Percentiles rank a stretch among this genome's conserved stretches.
phyloP scores from a whole-genome alignment of 2,113 vertebrate genomes.

The Manacus vitellinus region DNA sequence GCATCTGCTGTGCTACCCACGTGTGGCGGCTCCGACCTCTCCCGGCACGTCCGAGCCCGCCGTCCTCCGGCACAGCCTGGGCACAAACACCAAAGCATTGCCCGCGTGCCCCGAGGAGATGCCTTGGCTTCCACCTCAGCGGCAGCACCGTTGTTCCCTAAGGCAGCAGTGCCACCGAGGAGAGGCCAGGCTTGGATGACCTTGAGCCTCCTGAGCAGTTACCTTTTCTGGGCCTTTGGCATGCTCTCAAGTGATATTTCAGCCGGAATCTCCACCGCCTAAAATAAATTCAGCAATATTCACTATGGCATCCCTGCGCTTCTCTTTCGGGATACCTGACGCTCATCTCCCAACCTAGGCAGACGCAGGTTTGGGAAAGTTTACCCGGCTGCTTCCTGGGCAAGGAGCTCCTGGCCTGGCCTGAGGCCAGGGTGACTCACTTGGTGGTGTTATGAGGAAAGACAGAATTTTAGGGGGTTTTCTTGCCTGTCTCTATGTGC shows the following conservation, averaged over 20 bases:
- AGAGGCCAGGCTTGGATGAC: neutral
- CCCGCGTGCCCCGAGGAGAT: neutral
- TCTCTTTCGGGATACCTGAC: neutral
- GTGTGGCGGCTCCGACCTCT: neutral
- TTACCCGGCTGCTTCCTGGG: neutral
- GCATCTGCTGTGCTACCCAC: neutral
- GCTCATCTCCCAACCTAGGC: neutral
- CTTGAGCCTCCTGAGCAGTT: conserved; percentile 33
- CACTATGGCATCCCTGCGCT: neutral
- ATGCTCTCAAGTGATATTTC: conserved; percentile 19
- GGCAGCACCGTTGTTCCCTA: accelerated
- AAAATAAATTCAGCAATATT: conserved; percentile 55
- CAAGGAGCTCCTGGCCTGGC: neutral
- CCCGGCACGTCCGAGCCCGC: accelerated
- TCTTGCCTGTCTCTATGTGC: neutral
- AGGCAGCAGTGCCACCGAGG: neutral
- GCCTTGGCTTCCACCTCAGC: neutral
- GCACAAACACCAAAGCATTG: neutral
- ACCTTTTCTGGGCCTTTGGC: conserved; percentile 64
- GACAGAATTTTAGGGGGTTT: neutral
- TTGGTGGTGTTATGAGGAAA: neutral
- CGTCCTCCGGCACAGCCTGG: neutral
- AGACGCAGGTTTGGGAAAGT: neutral
- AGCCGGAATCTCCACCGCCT: neutral
- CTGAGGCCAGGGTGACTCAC: neutral